A percentile compares a stretch with the other conserved stretches of the same genome.
These are phyloP conservation scores for Hemicrepidius hirtus DNA, from an alignment of 2,888 invertebrate species.

Conservation along the genomic window DNA sequence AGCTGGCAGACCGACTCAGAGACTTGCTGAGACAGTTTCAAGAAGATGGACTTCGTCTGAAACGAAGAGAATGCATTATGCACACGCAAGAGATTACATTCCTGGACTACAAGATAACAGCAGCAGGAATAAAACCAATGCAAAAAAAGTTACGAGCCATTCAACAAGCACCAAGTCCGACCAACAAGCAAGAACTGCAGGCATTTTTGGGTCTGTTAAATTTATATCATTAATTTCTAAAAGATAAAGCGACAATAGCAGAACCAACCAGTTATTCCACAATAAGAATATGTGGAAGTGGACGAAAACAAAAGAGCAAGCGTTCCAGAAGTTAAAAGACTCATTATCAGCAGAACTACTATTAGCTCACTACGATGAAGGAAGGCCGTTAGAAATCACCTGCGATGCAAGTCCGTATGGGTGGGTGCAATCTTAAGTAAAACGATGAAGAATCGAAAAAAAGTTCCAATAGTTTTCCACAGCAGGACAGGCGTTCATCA, in stretches of 20 bases:
- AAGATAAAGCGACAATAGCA: constrained; percentile 20
- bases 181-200: constrained; percentile 33
- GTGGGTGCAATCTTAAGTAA: neutral
- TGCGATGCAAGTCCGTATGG: neutral
- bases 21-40: too few species aligned
- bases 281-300: neutral
- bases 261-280: constrained; percentile 3
- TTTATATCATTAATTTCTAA: constrained; percentile 31
- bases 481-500: constrained; percentile 8
- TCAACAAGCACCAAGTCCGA: constrained; percentile 25
- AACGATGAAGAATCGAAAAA: neutral
- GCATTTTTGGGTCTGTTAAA: constrained; percentile 40
- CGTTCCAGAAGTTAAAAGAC: neutral
- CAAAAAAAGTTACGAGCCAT: too few species aligned
- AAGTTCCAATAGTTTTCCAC: neutral
- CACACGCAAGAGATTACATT: too few species aligned
- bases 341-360: neutral
- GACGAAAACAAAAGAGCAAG: neutral
- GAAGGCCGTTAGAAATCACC: neutral
- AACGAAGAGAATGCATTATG: too few species aligned
- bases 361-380: neutral
- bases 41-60: too few species aligned
- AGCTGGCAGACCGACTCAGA: too few species aligned
- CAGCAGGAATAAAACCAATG: too few species aligned
- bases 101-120: too few species aligned